Evolutionary conservation across 2,888 invertebrate genomes (phyloP).

Genomic region (Heliothis peltigera): DNA sequence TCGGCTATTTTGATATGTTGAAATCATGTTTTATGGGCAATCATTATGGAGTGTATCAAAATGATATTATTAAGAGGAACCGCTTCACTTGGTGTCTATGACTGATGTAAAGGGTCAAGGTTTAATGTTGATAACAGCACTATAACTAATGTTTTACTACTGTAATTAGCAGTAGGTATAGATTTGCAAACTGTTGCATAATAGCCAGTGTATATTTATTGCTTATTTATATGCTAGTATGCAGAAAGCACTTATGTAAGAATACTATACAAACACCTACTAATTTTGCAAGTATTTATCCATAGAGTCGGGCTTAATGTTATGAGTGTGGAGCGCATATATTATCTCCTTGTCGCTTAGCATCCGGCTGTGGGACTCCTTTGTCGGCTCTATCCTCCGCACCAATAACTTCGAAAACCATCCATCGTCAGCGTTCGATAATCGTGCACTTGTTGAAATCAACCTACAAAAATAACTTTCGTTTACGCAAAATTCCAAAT

Average conservation of each 20-base stretch:
- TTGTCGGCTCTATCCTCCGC: conserved; percentile 97
- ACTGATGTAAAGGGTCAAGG: conserved; percentile 67
- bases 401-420: conserved; percentile 97
- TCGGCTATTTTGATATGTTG: background rate
- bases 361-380: conserved; percentile 98
- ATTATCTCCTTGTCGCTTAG: conserved; percentile 98
- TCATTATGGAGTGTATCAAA: background rate
- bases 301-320: conserved; percentile 96
- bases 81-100: conserved; percentile 1
- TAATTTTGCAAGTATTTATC: conserved; percentile 96
- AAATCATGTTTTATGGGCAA: background rate
- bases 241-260: conserved; percentile 53
- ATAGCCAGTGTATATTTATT: conserved; percentile 66
- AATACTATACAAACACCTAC: conserved; percentile 90
- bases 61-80: conserved; percentile 3
- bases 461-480: conserved; percentile 80
- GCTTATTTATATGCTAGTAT: conserved; percentile 34
- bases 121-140: conserved; percentile 60
- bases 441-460: conserved; percentile 78
- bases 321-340: conserved; percentile 98
- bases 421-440: conserved; percentile 90
- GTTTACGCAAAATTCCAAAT: conserved; percentile 67
- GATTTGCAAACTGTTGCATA: conserved; percentile 86
- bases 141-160: conserved; percentile 54
- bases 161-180: conserved; percentile 57